A percentile compares a stretch with the other conserved stretches of the same genome.
These are phyloP conservation scores for Fringilla coelebs DNA, from an alignment of 2,797 vertebrate species.

Conservation along the genomic window DNA sequence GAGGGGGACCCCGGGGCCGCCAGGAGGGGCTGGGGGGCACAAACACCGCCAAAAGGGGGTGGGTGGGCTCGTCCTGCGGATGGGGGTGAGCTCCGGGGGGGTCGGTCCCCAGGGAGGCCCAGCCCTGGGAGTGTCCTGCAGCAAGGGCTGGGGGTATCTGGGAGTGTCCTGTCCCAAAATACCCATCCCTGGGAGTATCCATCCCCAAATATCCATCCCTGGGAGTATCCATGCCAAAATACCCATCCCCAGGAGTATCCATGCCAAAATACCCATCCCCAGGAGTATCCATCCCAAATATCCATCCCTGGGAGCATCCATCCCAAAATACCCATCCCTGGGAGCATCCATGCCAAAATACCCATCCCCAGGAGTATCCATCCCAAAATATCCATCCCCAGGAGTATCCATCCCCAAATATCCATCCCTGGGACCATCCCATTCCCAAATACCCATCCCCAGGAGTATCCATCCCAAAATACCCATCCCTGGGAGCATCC, in stretches of 20 bases:
- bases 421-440: no score
- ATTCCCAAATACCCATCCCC: background rate
- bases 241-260: background rate
- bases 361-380: background rate
- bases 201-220: background rate
- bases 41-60: no score
- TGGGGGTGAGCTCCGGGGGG: background rate
- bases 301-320: no score
- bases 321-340: accelerated
- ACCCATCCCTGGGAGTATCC: background rate
- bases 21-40: background rate
- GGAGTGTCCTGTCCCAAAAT: background rate
- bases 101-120: accelerated
- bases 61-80: accelerated
- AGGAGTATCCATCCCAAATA: accelerated
- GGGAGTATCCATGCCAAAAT: no score
- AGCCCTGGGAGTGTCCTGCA: background rate
- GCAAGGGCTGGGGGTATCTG: background rate
- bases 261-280: background rate
- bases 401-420: background rate
- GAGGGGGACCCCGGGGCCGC: background rate
- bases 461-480: no score
- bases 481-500: background rate
- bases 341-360: background rate
- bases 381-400: no score